Evolutionary conservation across 2,888 invertebrate species (phyloP).

Genomic region (Andrena chrysosceles): DNA sequence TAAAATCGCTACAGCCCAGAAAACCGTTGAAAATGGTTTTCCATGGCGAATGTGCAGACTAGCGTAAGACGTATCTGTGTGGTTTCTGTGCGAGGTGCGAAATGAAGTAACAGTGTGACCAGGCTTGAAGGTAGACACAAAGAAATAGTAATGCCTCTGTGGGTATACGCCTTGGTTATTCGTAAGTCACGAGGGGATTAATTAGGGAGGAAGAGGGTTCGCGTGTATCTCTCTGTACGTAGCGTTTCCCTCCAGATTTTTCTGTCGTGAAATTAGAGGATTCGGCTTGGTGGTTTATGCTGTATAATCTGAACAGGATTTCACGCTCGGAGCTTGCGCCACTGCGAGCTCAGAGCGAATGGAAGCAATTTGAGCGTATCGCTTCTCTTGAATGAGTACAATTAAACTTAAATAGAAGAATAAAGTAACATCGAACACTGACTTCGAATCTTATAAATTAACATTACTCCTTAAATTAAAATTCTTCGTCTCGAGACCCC

Average conservation of each 20-base stretch:
- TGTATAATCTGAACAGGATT: conserved; percentile 24
- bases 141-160: conserved; percentile 14
- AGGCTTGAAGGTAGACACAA: neutral
- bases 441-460: neutral
- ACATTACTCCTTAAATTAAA: neutral
- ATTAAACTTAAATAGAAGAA: conserved; percentile 5
- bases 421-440: neutral
- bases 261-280: conserved; percentile 18
- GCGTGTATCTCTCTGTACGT: conserved; percentile 25
- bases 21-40: neutral
- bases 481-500: no score
- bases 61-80: neutral
- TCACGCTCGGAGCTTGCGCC: conserved; percentile 9
- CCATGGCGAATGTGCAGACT: neutral
- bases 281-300: conserved; percentile 16
- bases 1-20: neutral
- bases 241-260: conserved; percentile 12
- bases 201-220: conserved; percentile 36
- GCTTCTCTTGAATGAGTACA: neutral
- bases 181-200: conserved; percentile 36
- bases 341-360: neutral
- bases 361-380: conserved; percentile 3
- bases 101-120: conserved; percentile 8
- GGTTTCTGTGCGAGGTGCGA: neutral
- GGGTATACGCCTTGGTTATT: conserved; percentile 19